Evolutionary conservation across 2,113 vertebrate species (phyloP), one percentile per base, ranked within the genome.

Genomic region (Phoenicopterus ruber): DNA sequence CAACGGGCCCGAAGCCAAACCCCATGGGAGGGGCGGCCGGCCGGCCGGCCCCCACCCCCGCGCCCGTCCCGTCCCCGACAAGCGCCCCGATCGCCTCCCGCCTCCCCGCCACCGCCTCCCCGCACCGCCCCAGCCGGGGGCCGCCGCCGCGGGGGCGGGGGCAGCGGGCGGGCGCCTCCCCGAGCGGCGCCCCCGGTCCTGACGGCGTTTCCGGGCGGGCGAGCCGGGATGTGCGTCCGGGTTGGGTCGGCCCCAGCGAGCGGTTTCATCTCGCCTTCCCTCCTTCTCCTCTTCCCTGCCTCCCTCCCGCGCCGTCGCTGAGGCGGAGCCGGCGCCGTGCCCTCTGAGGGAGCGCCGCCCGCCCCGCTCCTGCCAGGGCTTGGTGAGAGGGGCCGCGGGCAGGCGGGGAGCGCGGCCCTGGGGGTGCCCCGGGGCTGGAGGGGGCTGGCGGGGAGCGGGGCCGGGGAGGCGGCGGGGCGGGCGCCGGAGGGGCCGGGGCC

Each of bases 191-290:
- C 86, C 94, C 54, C 72, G 40, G 6, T 32, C 88, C 95, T 94
- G 92, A 93, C 95, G 92, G 95, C 52, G 92, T 46, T 97, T 97
- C 97, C 97, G 94, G 97, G 38, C 77, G 52, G 65, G 76, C 34
- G 19, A 76, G 83, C 61, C n/a, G 84, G 46, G 91, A 94, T 81
- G 90, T 79, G 95, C 89, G 84, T 92, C 93, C 94, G 95, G 95
- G 95, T 93, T 82, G 94, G 94, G 76, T 54, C 83, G 89, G 94
- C 88, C 50, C 32, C 47, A 38, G 49, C 49, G n/a, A 87, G 34
- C 15, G 17, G n/a, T 18, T 74, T 74, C 49, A 61, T 79, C 40
- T n/a, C 40, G 57, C 67, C 19, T 67, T 63, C 52, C 14, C 47
- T 80, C 34, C 52, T 11, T 78, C 26, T 13, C 5, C 24, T 10